Evolutionary conservation across 2,888 invertebrate species (phyloP).

Genomic region (Mythimna impura): DNA sequence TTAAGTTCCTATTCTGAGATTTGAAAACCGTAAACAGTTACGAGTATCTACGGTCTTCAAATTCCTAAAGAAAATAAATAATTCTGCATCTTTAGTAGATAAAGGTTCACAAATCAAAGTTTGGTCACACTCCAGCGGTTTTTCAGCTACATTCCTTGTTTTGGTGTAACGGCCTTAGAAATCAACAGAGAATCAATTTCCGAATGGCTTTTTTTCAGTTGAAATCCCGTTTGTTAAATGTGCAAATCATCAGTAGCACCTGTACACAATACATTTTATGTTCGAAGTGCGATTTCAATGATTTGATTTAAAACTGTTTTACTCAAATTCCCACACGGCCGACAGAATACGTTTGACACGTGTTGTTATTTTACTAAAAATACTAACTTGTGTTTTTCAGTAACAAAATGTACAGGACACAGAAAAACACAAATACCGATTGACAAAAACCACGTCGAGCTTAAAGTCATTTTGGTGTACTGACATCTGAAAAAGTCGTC

Average conservation of each 20-base stretch:
- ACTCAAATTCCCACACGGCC: slow-evolving; percentile 35
- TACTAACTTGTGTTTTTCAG: slow-evolving; percentile 7
- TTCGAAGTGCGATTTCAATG: slow-evolving; percentile 26
- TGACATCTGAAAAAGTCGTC: slow-evolving; percentile 46
- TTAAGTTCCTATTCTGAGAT: slow-evolving; percentile 20
- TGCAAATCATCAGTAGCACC: slow-evolving; percentile 56
- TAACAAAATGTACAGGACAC: neutral
- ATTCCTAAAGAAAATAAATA: slow-evolving; percentile 25
- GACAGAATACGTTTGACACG: slow-evolving; percentile 14
- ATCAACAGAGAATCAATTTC: slow-evolving; percentile 55
- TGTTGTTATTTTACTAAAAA: slow-evolving; percentile 21
- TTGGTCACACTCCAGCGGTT: slow-evolving; percentile 39
- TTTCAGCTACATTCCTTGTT: slow-evolving; percentile 41
- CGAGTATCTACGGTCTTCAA: slow-evolving; percentile 13
- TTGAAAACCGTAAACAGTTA: slow-evolving; percentile 29
- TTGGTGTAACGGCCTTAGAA: slow-evolving; percentile 38
- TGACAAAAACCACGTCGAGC: slow-evolving; percentile 46
- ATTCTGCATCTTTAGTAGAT: slow-evolving; percentile 44
- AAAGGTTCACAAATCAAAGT: slow-evolving; percentile 47
- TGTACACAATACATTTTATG: slow-evolving; percentile 29
- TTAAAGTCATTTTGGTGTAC: slow-evolving; percentile 35
- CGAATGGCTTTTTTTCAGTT: slow-evolving; percentile 37
- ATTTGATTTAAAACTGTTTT: slow-evolving; percentile 55
- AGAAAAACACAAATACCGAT: slow-evolving; percentile 33
- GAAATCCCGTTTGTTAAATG: slow-evolving; percentile 57